Percentiles rank a stretch among this genome's conserved stretches.
Evolutionary conservation across 2,888 invertebrate genomes (phyloP).

Genomic region (Abrostola tripartita): DNA sequence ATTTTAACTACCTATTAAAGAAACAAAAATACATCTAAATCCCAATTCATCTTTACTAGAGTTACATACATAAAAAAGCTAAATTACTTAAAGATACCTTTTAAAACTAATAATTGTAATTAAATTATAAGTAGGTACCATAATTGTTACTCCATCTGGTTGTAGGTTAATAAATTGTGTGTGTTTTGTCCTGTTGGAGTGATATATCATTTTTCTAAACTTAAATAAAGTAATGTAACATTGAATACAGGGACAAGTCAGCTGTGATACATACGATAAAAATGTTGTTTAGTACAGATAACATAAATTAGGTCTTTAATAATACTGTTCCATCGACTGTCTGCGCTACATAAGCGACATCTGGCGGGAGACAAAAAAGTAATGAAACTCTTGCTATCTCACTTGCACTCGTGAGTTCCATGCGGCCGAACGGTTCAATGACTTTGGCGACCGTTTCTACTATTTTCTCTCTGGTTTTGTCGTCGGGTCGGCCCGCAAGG

Average conservation of each 20-base stretch:
- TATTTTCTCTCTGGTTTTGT: slow-evolving; percentile 88
- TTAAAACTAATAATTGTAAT: too few species aligned
- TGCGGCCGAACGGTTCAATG: slow-evolving; percentile 86
- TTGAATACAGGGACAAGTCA: background rate
- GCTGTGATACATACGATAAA: background rate
- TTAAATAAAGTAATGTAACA: too few species aligned
- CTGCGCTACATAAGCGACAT: slow-evolving; percentile 63
- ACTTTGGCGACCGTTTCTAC: slow-evolving; percentile 86
- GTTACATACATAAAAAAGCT: too few species aligned
- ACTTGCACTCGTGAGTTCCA: slow-evolving; percentile 77
- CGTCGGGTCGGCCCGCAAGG: slow-evolving; percentile 81
- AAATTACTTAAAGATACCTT: too few species aligned
- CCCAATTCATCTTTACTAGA: too few species aligned
- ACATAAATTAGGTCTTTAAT: slow-evolving; percentile 66
- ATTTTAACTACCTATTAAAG: too few species aligned
- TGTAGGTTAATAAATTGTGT: too few species aligned
- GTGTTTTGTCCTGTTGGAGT: too few species aligned
- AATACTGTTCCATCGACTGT: slow-evolving; percentile 54
- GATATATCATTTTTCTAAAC: too few species aligned
- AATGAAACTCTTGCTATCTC: slow-evolving; percentile 66
- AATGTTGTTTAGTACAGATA: background rate
- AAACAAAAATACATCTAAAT: too few species aligned
- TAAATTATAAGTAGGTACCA: too few species aligned
- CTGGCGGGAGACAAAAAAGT: slow-evolving; percentile 62
- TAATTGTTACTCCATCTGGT: too few species aligned